Evolutionary conservation across 2,113 vertebrate species (phyloP), one percentile per base, ranked within the genome.

Genomic region (Cyprinus carpio): DNA sequence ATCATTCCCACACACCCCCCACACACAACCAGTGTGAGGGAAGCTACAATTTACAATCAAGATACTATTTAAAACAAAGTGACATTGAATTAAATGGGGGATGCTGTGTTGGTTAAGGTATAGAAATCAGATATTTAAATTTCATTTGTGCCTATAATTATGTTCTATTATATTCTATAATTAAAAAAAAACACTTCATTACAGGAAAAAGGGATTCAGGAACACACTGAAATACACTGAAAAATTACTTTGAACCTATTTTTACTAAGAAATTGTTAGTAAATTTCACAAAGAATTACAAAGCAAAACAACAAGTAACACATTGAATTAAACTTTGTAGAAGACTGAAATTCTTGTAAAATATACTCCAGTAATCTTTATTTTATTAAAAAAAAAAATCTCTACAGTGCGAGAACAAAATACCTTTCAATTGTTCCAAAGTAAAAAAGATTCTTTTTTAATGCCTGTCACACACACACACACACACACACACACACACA

Each of bases 1-100:
- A 54, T 83, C 82, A 84, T 37, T 37, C 18, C 9, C 34, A 43
- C 71, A 74, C 40, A n/a, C 64, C 49, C 27, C 83, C 37, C 51
- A 69, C 46, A 54, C n/a, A n/a, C 25, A 62, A 67, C 23, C 77
- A 85, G 34, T 20, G 37, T n/a, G 23, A n/a, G 69, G 18, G 4
- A 72, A 72, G 34, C 34, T 40, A 72, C 34, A 25, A 72, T n/a
- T 49, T 27, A 75, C 40, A 74, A 23, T 74, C 40, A 43, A 74
- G 71, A 12, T 15, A 72, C 5, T 13, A 40, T 43, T 74, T 15
- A 46, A 58, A 58, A 58, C 7, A 23, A 56, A 12, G 37, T 43
- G 37, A 74, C 69, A 34, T 20, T 20, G 29, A 69, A 37, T 9
- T 2, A 20, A 71, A 23, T 37, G 31, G 34, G 31, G 31, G 67